phyloP scores from a whole-genome alignment of 1,140 invertebrate species.

The Geopemphigus sp. region DNA sequence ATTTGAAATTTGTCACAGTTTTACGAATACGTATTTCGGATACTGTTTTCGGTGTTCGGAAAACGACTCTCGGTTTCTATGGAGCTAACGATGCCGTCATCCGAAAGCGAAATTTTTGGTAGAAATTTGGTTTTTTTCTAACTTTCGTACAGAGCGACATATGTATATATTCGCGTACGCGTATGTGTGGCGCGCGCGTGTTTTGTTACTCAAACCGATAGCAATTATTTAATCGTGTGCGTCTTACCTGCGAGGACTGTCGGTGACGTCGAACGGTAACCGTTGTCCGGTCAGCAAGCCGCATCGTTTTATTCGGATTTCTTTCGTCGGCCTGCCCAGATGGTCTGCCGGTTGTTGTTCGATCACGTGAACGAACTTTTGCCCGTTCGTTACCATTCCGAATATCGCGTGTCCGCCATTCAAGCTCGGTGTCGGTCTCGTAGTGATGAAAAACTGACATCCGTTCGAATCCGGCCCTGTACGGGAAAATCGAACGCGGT shows the following conservation, averaged over 20 bases:
- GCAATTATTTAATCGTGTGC: too few relatives aligned
- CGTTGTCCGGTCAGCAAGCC: slow-evolving; percentile 61
- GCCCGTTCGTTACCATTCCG: slow-evolving; percentile 84
- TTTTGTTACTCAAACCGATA: too few relatives aligned
- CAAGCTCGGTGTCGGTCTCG: slow-evolving; percentile 83
- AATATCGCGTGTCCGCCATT: slow-evolving; percentile 91
- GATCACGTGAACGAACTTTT: slow-evolving; percentile 79
- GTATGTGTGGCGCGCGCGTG: too few relatives aligned
- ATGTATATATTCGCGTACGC: too few relatives aligned
- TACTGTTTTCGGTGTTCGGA: too few relatives aligned
- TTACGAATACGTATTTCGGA: too few relatives aligned
- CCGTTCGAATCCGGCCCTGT: slow-evolving; percentile 74
- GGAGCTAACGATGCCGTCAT: too few relatives aligned
- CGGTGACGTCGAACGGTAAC: slow-evolving; percentile 65
- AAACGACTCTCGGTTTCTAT: too few relatives aligned
- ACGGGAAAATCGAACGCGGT: slow-evolving; percentile 52
- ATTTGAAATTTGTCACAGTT: too few relatives aligned
- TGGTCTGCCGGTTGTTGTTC: slow-evolving; percentile 76
- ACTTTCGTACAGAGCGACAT: too few relatives aligned
- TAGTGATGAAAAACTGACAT: slow-evolving; percentile 96
- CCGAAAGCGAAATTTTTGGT: too few relatives aligned
- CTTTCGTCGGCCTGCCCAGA: slow-evolving; percentile 67
- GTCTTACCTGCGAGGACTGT: slow-evolving; percentile 70
- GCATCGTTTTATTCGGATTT: slow-evolving; percentile 66
- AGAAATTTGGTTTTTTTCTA: too few relatives aligned